Evolutionary conservation across 2,113 vertebrate species (phyloP).

Genomic region (Semnornis frantzii): DNA sequence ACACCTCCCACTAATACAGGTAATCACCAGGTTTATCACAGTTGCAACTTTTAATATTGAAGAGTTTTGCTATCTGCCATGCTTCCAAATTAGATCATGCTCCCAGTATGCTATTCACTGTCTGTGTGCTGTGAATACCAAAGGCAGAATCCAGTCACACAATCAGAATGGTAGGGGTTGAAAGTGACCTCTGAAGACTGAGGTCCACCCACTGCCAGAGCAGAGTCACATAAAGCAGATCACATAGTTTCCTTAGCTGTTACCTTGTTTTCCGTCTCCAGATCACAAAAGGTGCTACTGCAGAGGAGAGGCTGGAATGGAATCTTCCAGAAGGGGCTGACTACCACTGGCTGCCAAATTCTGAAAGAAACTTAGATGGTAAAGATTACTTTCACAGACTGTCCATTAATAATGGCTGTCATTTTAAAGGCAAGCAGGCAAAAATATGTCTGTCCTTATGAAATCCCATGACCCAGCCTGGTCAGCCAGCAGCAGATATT

Average conservation of each 20-base stretch:
- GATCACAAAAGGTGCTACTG: constrained; percentile 90
- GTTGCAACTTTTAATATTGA: not conserved
- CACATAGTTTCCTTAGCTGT: not conserved
- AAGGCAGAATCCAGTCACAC: not conserved
- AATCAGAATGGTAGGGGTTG: no score
- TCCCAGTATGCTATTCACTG: not conserved
- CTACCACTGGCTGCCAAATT: constrained; percentile 92
- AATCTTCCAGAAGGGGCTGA: constrained; percentile 75
- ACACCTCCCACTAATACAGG: no score
- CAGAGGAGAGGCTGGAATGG: constrained; percentile 88
- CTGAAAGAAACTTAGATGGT: constrained; percentile 87
- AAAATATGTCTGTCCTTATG: not conserved
- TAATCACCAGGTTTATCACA: not conserved
- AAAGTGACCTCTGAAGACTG: no score
- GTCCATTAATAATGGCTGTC: not conserved
- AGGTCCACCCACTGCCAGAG: no score
- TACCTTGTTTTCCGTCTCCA: constrained; percentile 61
- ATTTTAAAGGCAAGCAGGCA: not conserved
- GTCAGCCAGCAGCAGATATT: not conserved
- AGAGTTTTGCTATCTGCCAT: not conserved
- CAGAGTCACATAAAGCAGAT: no score
- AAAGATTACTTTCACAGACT: not conserved
- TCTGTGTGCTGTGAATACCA: not conserved
- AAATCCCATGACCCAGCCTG: not conserved
- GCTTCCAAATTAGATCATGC: not conserved